phyloP scores from a whole-genome alignment of 2,113 vertebrate genomes.

The Herpetotheres cachinnans region DNA sequence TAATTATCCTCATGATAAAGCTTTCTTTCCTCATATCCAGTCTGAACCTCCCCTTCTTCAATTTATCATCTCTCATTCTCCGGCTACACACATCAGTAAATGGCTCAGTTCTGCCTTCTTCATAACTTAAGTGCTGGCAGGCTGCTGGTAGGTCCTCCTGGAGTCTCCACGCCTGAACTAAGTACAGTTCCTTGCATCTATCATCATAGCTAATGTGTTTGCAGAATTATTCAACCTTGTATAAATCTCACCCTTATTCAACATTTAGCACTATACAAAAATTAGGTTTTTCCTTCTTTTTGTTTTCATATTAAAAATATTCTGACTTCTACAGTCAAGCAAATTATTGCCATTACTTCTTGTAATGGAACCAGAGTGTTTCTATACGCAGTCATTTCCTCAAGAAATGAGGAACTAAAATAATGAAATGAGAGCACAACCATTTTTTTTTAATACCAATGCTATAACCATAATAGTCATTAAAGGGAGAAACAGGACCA shows the following conservation, averaged over 20 bases:
- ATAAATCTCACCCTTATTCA: not conserved
- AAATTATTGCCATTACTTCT: not conserved
- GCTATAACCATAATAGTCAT: not conserved
- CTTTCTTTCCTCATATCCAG: not conserved
- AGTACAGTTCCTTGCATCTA: not conserved
- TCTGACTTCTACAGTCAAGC: not conserved
- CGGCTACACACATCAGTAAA: not conserved
- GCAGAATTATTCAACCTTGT: not conserved
- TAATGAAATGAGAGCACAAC: accelerated
- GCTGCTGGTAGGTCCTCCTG: not conserved
- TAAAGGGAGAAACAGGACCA: not conserved
- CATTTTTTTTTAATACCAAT: not conserved
- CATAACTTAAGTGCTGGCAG: not conserved
- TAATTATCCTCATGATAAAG: not conserved
- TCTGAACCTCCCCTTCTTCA: not conserved
- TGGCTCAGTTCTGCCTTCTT: not conserved
- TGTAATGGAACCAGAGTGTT: not conserved
- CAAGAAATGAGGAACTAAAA: not conserved
- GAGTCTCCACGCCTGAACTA: not conserved
- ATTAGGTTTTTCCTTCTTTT: not conserved
- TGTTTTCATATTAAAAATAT: not conserved
- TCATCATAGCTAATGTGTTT: not conserved
- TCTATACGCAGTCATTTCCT: not conserved
- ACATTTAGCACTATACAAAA: not conserved
- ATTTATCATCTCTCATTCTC: not conserved